Evolutionary conservation across 2,113 vertebrate species (phyloP).

Genomic region (Ariopsis seemanni): DNA sequence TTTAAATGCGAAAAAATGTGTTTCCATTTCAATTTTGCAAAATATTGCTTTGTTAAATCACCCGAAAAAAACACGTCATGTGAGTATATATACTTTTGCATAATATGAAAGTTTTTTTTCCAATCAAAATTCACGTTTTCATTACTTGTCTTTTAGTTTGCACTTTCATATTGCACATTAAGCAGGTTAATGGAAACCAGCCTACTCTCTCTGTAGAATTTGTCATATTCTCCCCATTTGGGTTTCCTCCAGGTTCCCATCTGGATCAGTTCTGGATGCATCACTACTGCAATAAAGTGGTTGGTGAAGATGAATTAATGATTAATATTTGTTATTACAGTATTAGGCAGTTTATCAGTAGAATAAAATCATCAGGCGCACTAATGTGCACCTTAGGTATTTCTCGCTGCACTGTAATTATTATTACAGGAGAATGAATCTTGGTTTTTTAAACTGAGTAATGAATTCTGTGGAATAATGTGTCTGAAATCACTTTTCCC

Average conservation of each 20-base stretch:
- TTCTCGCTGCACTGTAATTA: conserved; percentile 25
- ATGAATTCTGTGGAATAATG: conserved; percentile 43
- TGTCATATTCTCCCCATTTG: not conserved
- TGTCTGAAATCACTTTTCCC: conserved; percentile 25
- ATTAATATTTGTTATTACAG: not conserved
- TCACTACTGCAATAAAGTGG: not conserved
- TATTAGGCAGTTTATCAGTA: not conserved
- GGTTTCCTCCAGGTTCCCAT: not conserved
- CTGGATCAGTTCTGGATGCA: not conserved
- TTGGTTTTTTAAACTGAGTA: conserved; percentile 57
- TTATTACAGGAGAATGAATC: conserved; percentile 54
- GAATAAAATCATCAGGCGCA: not conserved
- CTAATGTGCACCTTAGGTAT: not conserved
- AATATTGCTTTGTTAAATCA: too few species aligned
- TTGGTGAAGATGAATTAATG: not conserved
- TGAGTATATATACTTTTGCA: too few species aligned
- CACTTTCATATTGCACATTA: too few species aligned
- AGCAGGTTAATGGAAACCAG: too few species aligned
- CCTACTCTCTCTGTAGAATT: not conserved
- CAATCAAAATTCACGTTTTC: too few species aligned
- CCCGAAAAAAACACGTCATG: too few species aligned
- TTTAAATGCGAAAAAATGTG: too few species aligned
- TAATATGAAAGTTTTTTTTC: too few species aligned
- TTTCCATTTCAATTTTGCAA: too few species aligned
- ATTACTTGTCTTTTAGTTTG: too few species aligned